Base-by-base conservation (phyloP, 92 coral and sea anemone species). In the Parazoanthus darwini region DNA sequence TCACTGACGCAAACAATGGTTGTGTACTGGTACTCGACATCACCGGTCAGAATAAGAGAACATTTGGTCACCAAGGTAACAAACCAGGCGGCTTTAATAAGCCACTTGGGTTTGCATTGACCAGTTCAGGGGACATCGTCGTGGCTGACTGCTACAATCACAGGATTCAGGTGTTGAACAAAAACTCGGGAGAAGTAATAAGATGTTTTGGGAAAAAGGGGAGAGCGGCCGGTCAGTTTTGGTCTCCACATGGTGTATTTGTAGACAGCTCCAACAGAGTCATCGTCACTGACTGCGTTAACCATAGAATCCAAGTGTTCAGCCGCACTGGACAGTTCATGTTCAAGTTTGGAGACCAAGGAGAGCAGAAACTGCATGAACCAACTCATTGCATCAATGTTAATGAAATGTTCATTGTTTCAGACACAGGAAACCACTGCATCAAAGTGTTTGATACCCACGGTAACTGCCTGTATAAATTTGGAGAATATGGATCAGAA, bases 91-190 rank as follows among this genome's bases (percentile, higher is more conserved):
- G 42, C 3, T 39, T 39, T 39, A 39, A 39, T 39, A 39, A 39
- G 4, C 42, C 42, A 39, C 42, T 39, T 39, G 42, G 42, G 42
- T 39, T 39, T 39, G 42, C 42, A 39, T 39, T 39, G 2, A 39
- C 42, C 42, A 39, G 78, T 36, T 13, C 38, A 43, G 78, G 78
- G 10, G 78, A 74, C 8, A 22, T 74, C 38, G 48, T 74, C 20
- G 79, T 74, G 42, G 79, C n/a, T 29, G 79, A 37, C 42, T 6
- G 44, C 33, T 13, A 16, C 4, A 74, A 33, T 37, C 5, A 38
- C 79, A 74, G 79, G 79, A 74, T 74, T 38, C 79, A 38, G 42
- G 79, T 74, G 79, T 74, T 74, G 3, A 38, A 74, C 79, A 39
- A 39, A 39, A 4, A 39, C 42, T 39, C 42, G 42, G 42, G 42